Evolutionary conservation across 35 echinoderm and acorn worm genomes (phyloP).

Genomic region (Nesometra sesokonis): DNA sequence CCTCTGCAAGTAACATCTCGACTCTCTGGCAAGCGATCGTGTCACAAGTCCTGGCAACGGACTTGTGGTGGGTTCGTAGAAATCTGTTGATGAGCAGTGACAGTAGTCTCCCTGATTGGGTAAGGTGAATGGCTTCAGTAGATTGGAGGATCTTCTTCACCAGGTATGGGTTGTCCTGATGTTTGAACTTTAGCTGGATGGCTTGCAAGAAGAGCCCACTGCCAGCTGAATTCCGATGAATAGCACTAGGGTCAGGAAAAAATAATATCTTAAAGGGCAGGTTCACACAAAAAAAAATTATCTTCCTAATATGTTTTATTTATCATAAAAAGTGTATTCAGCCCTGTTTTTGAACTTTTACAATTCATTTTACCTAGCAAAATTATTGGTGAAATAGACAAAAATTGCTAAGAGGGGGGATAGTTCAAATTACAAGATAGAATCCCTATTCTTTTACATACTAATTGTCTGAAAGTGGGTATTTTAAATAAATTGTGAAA

Average conservation of each 20-base stretch:
- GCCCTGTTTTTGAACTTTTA: no score
- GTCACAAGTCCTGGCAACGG: constrained; percentile 44
- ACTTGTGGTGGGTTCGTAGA: constrained; percentile 52
- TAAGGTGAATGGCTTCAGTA: constrained; percentile 76
- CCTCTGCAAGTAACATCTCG: constrained; percentile 92
- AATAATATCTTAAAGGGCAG: no score
- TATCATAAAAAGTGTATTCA: no score
- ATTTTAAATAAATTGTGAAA: no score
- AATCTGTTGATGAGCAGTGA: constrained; percentile 67
- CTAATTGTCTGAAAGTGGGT: no score
- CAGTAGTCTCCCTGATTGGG: constrained; percentile 67
- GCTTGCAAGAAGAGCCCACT: constrained; percentile 84
- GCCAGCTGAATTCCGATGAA: constrained; percentile 87
- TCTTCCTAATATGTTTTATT: no score
- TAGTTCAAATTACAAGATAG: no score
- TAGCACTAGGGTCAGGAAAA: constrained; percentile 56
- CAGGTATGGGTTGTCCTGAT: constrained; percentile 57
- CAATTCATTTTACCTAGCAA: no score
- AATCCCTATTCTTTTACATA: no score
- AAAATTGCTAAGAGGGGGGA: no score
- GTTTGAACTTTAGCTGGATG: constrained; percentile 57
- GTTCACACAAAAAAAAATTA: no score
- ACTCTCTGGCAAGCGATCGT: constrained; percentile 61
- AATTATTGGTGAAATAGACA: no score
- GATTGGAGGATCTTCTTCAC: constrained; percentile 63